These are phyloP conservation scores for Cryptoblepharus egeriae DNA, from an alignment of 2,797 vertebrate species.

Conservation along the genomic window DNA sequence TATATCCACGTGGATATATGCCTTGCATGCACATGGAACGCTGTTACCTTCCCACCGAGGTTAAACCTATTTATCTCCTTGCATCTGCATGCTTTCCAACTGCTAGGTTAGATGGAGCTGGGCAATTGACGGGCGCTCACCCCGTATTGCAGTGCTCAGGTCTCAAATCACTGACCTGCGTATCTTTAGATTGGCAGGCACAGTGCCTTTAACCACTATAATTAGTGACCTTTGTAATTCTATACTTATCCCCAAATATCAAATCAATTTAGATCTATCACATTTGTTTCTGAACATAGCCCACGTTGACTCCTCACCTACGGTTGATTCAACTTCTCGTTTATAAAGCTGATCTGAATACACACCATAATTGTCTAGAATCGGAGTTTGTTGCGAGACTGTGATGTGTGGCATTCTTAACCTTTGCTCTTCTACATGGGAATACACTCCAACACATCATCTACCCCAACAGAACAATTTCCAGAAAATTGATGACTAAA, in stretches of 20 bases:
- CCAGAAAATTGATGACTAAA: neutral
- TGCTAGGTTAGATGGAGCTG: no score
- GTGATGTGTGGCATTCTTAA: neutral
- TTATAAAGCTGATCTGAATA: neutral
- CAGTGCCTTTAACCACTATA: no score
- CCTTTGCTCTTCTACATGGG: neutral
- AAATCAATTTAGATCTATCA: neutral
- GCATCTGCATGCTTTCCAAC: no score
- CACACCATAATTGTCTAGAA: neutral
- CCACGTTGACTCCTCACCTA: neutral
- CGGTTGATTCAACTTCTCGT: neutral
- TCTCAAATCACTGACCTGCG: no score
- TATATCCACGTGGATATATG: no score
- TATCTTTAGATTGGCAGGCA: no score
- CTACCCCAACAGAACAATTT: neutral
- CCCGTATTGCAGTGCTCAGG: no score
- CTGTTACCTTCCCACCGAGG: no score
- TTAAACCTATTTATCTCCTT: no score
- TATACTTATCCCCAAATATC: fast-evolving
- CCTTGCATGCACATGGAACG: no score
- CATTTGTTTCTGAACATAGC: neutral
- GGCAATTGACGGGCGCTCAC: no score
- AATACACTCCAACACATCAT: neutral
- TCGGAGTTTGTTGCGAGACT: neutral
- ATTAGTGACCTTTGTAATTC: no score